Percentiles rank a stretch among this genome's conserved stretches.
Evolutionary conservation across 2,797 vertebrate genomes (phyloP).

Genomic region (Dallia pectoralis): DNA sequence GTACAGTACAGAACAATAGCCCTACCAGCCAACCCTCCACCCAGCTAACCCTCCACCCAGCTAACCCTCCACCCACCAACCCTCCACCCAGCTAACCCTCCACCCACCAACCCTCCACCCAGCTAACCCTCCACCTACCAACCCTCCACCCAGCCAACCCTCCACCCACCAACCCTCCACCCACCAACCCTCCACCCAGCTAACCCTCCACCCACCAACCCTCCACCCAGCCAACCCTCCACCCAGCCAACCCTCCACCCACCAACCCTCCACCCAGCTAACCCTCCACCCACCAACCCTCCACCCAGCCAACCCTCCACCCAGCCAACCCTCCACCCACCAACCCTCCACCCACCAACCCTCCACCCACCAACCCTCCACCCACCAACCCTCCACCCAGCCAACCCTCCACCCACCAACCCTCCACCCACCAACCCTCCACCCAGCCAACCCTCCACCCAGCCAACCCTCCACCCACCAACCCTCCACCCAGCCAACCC

Average conservation of each 20-base stretch:
- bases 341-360: background rate
- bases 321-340: constrained; percentile 9
- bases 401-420: background rate
- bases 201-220: no score
- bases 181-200: constrained; percentile 11
- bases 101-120: constrained; percentile 5
- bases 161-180: no score
- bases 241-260: constrained; percentile 19
- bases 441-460: background rate
- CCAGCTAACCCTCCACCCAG: constrained; percentile 10
- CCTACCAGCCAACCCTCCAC: background rate
- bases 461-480: background rate
- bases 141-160: constrained; percentile 12
- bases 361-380: background rate
- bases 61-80: no score
- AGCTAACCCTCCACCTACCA: no score
- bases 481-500: background rate
- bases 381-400: background rate
- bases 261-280: constrained; percentile 13
- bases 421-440: background rate
- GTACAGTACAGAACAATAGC: constrained; percentile 39
- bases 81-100: constrained; percentile 13
- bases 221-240: constrained; percentile 11
- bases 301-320: constrained; percentile 11
- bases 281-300: no score